These are phyloP conservation scores for Callospermophilus lateralis DNA, from an alignment of 2,113 vertebrate genomes.

Conservation along the genomic window DNA sequence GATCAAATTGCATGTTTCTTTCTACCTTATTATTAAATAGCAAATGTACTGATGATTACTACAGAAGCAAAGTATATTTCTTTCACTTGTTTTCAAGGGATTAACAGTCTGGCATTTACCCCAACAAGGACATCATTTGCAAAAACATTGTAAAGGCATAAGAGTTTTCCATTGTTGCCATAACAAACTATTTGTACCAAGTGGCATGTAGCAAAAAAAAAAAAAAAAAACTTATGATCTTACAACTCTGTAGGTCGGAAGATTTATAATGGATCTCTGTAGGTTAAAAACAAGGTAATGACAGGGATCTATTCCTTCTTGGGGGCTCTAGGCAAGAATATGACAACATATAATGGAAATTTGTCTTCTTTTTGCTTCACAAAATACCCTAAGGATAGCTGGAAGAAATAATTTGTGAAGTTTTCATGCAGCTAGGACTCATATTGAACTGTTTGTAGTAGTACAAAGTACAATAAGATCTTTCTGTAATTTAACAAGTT, in stretches of 20 bases:
- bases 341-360: not conserved
- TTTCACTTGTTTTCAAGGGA: not conserved
- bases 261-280: not conserved
- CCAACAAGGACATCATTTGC: not conserved
- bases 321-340: not conserved
- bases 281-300: not conserved
- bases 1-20: not conserved
- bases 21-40: not conserved
- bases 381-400: not conserved
- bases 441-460: not conserved
- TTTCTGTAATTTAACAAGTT: conserved; percentile 37
- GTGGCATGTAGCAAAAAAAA: not conserved
- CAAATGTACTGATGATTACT: not conserved
- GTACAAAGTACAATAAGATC: not conserved
- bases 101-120: not conserved
- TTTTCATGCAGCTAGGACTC: not conserved
- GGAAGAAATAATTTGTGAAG: not conserved
- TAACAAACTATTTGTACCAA: not conserved
- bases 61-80: not conserved
- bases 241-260: not conserved
- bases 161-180: not conserved
- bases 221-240: not conserved
- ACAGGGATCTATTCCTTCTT: not conserved
- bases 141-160: not conserved
- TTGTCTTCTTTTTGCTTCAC: not conserved